Percentiles rank a stretch among this genome's conserved stretches.
Evolutionary conservation across 2,888 invertebrate genomes (phyloP).

Genomic region (Acleris sparsana): DNA sequence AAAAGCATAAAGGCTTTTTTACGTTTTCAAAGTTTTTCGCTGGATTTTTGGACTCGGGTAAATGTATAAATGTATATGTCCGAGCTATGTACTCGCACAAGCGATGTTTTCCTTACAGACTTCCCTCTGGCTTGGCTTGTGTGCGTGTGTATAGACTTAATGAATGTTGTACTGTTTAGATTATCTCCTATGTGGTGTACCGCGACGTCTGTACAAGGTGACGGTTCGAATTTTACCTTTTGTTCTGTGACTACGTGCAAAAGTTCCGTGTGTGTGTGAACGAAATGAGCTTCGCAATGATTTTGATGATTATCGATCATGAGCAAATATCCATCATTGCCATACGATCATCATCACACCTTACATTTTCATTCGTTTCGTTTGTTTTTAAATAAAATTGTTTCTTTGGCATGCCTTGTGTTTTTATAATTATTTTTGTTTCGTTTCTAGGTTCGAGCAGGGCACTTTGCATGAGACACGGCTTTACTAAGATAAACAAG

Average conservation of each 20-base stretch:
- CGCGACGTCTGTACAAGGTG: conserved; percentile 54
- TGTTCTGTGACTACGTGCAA: conserved; percentile 11
- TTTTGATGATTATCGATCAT: conserved; percentile 32
- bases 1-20: background rate
- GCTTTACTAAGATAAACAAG: conserved; percentile 72
- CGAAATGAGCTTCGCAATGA: conserved; percentile 23
- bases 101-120: conserved; percentile 62
- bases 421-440: conserved; percentile 52
- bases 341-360: conserved; percentile 21
- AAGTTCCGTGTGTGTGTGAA: conserved; percentile 9
- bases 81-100: conserved; percentile 66
- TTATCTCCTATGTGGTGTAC: conserved; percentile 50
- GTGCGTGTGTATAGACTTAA: conserved; percentile 52
- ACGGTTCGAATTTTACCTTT: conserved; percentile 40
- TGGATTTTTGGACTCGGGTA: conserved; percentile 66
- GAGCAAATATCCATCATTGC: conserved; percentile 19
- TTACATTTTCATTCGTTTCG: conserved; percentile 21
- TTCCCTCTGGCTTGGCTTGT: conserved; percentile 73
- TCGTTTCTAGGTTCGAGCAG: conserved; percentile 73
- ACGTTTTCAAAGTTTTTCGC: background rate
- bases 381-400: conserved; percentile 6
- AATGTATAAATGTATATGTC: conserved; percentile 44
- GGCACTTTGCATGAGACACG: conserved; percentile 72
- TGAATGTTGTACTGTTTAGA: conserved; percentile 56
- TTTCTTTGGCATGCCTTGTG: conserved; percentile 52